Evolutionary conservation across 2,797 vertebrate genomes (phyloP).

Genomic region (Sebastes oblongus): DNA sequence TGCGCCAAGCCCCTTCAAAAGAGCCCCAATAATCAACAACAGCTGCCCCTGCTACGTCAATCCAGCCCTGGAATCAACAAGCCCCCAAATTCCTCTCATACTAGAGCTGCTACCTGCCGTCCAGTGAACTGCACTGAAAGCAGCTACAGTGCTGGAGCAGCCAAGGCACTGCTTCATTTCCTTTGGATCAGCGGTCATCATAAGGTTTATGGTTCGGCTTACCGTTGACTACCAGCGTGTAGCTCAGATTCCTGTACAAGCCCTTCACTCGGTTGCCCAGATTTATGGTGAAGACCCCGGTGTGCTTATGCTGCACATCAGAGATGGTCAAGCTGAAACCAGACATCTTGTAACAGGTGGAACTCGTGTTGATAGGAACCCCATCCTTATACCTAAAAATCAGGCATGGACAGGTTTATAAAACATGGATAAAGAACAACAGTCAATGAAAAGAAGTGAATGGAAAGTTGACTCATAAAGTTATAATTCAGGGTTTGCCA

Average conservation of each 20-base stretch:
- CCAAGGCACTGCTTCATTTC: slow-evolving; percentile 40
- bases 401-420: background rate
- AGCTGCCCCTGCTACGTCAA: slow-evolving; percentile 78
- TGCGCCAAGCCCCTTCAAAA: slow-evolving; percentile 73
- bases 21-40: slow-evolving; percentile 82
- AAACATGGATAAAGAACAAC: background rate
- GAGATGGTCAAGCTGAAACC: slow-evolving; percentile 80
- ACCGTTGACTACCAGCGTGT: slow-evolving; percentile 86
- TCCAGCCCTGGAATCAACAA: slow-evolving; percentile 76
- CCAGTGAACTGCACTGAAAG: slow-evolving; percentile 45
- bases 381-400: slow-evolving; percentile 89
- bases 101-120: slow-evolving; percentile 79
- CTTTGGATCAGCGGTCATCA: slow-evolving; percentile 30
- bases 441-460: background rate
- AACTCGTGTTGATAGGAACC: slow-evolving; percentile 79
- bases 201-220: slow-evolving; percentile 59
- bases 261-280: slow-evolving; percentile 77
- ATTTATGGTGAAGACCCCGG: slow-evolving; percentile 87
- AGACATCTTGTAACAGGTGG: slow-evolving; percentile 80
- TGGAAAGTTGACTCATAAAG: background rate
- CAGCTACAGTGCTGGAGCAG: slow-evolving; percentile 18
- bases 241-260: slow-evolving; percentile 85
- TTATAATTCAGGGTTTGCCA: background rate
- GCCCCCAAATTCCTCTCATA: slow-evolving; percentile 77
- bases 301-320: slow-evolving; percentile 81